Evolutionary conservation across 2,888 invertebrate species (phyloP), one percentile per base, ranked within the genome.

Genomic region (Monoplex corrugatus): DNA sequence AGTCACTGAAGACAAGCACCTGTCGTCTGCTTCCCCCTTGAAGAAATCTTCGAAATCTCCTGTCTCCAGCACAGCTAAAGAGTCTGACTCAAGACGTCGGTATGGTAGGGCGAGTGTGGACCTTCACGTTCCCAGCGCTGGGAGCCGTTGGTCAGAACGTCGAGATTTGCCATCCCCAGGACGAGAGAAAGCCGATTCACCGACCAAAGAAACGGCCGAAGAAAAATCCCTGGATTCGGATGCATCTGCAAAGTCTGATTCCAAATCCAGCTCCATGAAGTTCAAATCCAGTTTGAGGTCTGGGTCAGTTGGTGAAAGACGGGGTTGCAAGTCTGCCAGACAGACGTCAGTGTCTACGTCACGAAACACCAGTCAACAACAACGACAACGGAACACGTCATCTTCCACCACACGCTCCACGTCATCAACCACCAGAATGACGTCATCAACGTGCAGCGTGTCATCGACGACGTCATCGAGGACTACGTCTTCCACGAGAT

Each of bases 381-480:
- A 28, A 40, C 6, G 28, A 45, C 45, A 28, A 0, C 40, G 28
- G 6, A 43, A 43, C 40, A 23, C 43, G 40, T 40, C 78, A n/a
- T 80, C 80, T 40, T 40, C 78, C 8, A 38, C 57, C 38, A 10
- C 40, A 5, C 78, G 78, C 43, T 43, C 28, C 28, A 8, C 32
- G 1, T 43, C 75, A 19, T 87, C 80, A 5, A 43, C 38, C 16
- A n/a, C 43, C 23, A n/a, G 45, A 16, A 40, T 57, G 87, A 87
- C 87, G 40, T 87, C 87, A n/a, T 85, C 85, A n/a, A 43, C 68
- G 68, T 38, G 16, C 13, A 40, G 40, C 16, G 38, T 28, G n/a
- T 40, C 78, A 40, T 78, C 78, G 40, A 23, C 78, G 8, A 19
- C 57, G 57, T 57, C 57, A 57, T 57, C 57, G 28, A 57, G 28